Evolutionary conservation across 2,113 vertebrate species (phyloP).

Genomic region (Pavo muticus): DNA sequence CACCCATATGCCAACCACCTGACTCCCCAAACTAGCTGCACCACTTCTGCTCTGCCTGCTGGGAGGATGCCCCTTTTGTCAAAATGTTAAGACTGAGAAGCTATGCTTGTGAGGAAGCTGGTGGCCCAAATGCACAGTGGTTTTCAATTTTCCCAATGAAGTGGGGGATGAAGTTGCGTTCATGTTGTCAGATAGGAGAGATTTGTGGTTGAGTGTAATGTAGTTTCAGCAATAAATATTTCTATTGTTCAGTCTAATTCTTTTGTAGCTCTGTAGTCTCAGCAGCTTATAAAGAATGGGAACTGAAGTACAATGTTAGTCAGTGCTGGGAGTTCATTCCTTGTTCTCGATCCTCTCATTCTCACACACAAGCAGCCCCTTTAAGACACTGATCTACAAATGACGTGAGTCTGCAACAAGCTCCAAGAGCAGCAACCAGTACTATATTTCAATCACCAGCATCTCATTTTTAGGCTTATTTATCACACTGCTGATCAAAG

Average conservation of each 20-base stretch:
- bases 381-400: neutral
- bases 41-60: neutral
- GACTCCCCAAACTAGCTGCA: neutral
- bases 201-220: constrained; percentile 3
- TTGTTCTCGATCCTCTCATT: neutral
- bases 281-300: neutral
- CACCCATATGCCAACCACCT: neutral
- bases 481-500: neutral
- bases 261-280: neutral
- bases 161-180: neutral
- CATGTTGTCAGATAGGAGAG: neutral
- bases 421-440: neutral
- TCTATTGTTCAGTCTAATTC: neutral
- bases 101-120: neutral
- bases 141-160: constrained; percentile 15
- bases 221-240: neutral
- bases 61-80: neutral
- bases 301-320: neutral
- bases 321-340: neutral
- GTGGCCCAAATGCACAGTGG: neutral
- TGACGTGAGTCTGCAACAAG: neutral
- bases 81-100: neutral
- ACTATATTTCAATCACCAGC: neutral
- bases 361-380: neutral
- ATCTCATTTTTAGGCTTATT: neutral